Evolutionary conservation across 2,797 vertebrate species (phyloP), one percentile per base, ranked within the genome.

Genomic region (Aphelocoma californica): DNA sequence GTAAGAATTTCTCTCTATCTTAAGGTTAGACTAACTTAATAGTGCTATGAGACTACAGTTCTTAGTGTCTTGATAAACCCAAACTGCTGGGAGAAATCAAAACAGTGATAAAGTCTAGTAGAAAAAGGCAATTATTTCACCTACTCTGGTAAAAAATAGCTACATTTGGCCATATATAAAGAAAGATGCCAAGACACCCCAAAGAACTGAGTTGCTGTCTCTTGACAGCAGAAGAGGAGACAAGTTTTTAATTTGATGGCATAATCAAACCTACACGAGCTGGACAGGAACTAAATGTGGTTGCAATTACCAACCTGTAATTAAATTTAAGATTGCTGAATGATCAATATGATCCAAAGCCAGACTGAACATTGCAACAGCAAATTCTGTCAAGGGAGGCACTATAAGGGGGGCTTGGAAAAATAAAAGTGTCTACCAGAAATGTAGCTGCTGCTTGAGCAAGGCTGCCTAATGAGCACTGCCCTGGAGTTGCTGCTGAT

Each of bases 241-340:
- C 42, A 36, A 87, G 28, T 42, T 91, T 90, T 95, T 93, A 84
- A 94, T 95, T 50, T 84, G 32, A 80, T 86, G 91, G 78, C 13
- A 28, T 50, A 73, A 91, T 70, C 89, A 88, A 90, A 45, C 44
- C 29, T 38, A 47, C 44, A 95, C 26, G 32, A 92, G 77, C 16
- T 62, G 70, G 75, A 51, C 47, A 87, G 71, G 56, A 91, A 86
- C 51, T 81, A 94, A 94, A 83, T 53, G 75, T 57, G 48, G 40
- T 70, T 10, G 20, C 58, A 95, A 72, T 90, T 96, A 91, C 58
- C 54, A 81, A 56, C 32, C 50, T 62, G 50, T 60, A 88, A 94
- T 93, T 86, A 90, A 91, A 82, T 90, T 91, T 75, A 40, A 67
- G 82, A 80, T 64, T 3, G 0, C 38, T 60, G 38, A 81, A 86